Evolutionary conservation across 2,888 invertebrate species (phyloP).

Genomic region (Acronicta leporina): DNA sequence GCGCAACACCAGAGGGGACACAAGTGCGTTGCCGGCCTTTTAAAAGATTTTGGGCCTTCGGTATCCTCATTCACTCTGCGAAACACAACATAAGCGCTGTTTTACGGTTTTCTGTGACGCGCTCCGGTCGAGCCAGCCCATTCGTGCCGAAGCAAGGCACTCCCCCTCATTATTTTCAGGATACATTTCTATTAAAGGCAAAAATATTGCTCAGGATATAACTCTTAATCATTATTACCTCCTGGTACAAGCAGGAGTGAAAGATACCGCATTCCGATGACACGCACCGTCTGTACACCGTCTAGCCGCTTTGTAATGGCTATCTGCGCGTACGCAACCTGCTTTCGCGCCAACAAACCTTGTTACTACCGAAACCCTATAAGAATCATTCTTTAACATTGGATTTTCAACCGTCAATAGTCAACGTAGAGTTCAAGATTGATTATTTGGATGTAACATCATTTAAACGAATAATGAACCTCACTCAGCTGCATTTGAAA

Average conservation of each 20-base stretch:
- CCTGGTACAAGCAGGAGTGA: slow-evolving; percentile 33
- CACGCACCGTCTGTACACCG: slow-evolving; percentile 74
- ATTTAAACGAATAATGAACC: slow-evolving; percentile 35
- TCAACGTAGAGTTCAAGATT: background rate
- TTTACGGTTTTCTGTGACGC: no score
- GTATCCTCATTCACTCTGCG: no score
- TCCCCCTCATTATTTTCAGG: no score
- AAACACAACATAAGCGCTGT: no score
- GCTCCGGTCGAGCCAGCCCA: no score
- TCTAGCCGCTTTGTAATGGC: slow-evolving; percentile 75
- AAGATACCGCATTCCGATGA: slow-evolving; percentile 56
- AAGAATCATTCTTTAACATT: slow-evolving; percentile 26
- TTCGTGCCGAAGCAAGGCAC: no score
- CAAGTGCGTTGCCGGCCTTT: no score
- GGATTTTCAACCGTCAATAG: slow-evolving; percentile 32
- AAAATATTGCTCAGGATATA: slow-evolving; percentile 10
- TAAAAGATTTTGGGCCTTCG: no score
- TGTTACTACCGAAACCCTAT: slow-evolving; percentile 21
- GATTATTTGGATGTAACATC: background rate
- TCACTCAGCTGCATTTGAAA: slow-evolving; percentile 37
- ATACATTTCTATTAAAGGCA: no score
- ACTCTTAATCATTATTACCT: slow-evolving; percentile 25
- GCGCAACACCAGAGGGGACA: no score
- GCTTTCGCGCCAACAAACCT: slow-evolving; percentile 63
- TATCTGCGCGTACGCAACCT: slow-evolving; percentile 72